A percentile compares a stretch with the other conserved stretches of the same genome.
Conservation (phyloP, 2,113 vertebrate species). For the Periophthalmus modestus region DNA sequence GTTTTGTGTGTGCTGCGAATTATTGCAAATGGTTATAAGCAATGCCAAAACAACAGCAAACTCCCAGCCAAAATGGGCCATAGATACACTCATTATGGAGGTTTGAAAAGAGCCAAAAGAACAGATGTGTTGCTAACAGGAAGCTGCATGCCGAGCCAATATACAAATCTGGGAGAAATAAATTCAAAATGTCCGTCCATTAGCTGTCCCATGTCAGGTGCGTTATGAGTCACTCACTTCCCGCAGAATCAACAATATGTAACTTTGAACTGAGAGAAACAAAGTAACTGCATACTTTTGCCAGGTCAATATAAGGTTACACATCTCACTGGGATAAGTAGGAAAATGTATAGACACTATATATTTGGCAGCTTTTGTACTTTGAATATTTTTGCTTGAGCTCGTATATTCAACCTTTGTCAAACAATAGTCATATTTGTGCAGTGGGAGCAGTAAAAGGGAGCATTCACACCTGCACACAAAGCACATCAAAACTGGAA, state of each 20-base stretch:
- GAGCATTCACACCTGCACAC: neutral
- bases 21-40: constrained; percentile 37
- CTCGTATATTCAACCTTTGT: neutral
- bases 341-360: neutral
- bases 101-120: constrained; percentile 36
- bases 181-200: constrained; percentile 1
- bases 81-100: constrained; percentile 19
- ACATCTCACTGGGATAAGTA: neutral
- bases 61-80: constrained; percentile 32
- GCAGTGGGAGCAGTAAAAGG: neutral
- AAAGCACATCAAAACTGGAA: too few relatives aligned
- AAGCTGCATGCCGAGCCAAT: constrained; percentile 12
- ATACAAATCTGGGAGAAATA: constrained; percentile 17
- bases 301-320: neutral
- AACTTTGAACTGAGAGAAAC: neutral
- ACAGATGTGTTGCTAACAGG: constrained; percentile 41
- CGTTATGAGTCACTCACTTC: constrained; percentile 16
- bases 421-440: neutral
- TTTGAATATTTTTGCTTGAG: neutral
- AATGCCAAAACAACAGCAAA: constrained; percentile 24
- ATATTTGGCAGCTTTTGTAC: neutral
- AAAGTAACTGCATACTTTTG: neutral
- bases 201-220: constrained; percentile 5
- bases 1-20: constrained; percentile 33
- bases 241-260: neutral